Percentiles rank a stretch among this genome's conserved stretches.
Conservation (phyloP, 2,888 invertebrate genomes). For the Azorinus chamasolen region DNA sequence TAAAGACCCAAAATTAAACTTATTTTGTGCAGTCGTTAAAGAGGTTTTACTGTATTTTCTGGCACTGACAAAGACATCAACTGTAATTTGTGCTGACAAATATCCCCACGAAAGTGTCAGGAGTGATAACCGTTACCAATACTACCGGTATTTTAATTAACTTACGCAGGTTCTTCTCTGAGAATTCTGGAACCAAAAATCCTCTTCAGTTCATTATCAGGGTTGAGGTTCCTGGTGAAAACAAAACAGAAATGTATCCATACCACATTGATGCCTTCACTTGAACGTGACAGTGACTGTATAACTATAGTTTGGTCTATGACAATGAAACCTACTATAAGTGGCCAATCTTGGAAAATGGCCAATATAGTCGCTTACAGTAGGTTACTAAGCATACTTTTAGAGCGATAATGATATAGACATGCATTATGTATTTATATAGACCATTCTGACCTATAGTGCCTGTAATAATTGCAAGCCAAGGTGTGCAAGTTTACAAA, state of each 20-base stretch:
- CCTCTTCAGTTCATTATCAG: constrained; percentile 92
- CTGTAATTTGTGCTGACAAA: no score
- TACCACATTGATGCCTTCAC: neutral
- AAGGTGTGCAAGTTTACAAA: no score
- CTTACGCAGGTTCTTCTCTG: constrained; percentile 88
- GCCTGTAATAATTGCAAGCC: no score
- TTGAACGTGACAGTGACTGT: neutral
- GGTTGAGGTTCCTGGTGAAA: constrained; percentile 90
- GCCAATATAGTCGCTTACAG: neutral
- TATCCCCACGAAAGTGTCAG: no score
- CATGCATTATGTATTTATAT: no score
- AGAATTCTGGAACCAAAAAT: constrained; percentile 94
- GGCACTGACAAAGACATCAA: no score
- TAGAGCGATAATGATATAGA: neutral
- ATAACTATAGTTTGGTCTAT: neutral
- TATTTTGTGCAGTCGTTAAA: no score
- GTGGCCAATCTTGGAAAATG: neutral
- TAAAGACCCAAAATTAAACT: no score
- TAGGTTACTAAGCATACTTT: neutral
- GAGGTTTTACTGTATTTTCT: no score
- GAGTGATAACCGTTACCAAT: no score
- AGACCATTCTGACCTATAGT: no score
- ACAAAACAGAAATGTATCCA: constrained; percentile 1
- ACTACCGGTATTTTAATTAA: no score
- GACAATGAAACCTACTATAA: neutral